Evolutionary conservation across 1,140 invertebrate species (phyloP), one percentile per base, ranked within the genome.

Genomic region (Drosophila paulistorum): DNA sequence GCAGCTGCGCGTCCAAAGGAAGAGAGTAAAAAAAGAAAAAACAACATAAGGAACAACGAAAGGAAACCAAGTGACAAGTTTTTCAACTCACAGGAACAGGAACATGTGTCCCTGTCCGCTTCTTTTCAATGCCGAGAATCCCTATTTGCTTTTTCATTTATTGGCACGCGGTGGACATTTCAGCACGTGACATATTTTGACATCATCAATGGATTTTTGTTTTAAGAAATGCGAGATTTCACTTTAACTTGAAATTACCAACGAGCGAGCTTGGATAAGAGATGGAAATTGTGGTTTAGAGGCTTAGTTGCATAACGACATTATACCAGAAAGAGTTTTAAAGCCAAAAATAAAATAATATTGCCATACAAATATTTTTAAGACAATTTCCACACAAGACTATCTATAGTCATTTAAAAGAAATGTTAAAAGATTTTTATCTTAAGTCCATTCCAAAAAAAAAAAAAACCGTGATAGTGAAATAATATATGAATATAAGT

Each of bases 1-100:
- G 83, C 83, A 87, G 83, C 83, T 87, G 83, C 84, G 83, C 83
- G 83, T 89, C 79, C 83, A 87, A 83, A 48, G 7, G 17, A 48
- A 48, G 3, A 48, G 7, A 5, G 14, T 2, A 37, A 37, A 37
- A 35, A 37, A 37, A 37, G 35, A 7, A 45, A 48, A 30, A 30
- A 30, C 30, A 30, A 30, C 9, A 48, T 11, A 51, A 51, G 45
- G 20, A 51, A 51, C 17, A 51, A 51, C 17, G 4, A 51, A 51
- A 23, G 45, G 45, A 51, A 51, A 51, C 45, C 45, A 51, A 87
- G 83, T 87, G 83, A 87, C 83, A 87, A 87, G 83, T 87, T 87
- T 83, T 87, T 62, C 48, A 68, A 65, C 55, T 76, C 45, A 51
- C 33, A 37, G 65, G 45, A 79, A 84, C 54, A 86, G 82, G 65